Base-by-base conservation (phyloP, 2,797 vertebrate genomes). In the Mus spretus region DNA sequence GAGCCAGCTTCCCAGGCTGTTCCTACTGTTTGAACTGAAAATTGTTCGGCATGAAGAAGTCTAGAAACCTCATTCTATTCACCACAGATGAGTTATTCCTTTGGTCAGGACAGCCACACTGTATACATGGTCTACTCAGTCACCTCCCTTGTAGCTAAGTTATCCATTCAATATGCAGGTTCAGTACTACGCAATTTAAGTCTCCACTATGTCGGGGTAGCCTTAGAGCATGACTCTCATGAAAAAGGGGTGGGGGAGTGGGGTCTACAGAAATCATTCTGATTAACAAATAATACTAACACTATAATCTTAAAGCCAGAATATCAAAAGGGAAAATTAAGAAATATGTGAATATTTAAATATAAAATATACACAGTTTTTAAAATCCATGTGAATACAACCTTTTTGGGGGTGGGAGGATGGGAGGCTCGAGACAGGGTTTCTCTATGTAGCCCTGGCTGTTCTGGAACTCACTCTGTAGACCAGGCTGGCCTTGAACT, bases 271-370 rank as follows among this genome's bases (percentile, higher is more conserved):
- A 92, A 78, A 88, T 89, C 6, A 96, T 78, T 82, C 83, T 77
- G 89, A 44, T 72, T 55, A 72, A 75, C 61, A 78, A 93, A 20
- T 79, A 92, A 65, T 55, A 22, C 7, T 91, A 59, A 87, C 15
- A 84, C 17, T 8, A 79, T 50, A 47, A 47, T 83, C 44, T 80
- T 72, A 87, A 90, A 92, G 77, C 59, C 67, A 89, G 89, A 85
- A 91, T 53, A 86, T 53, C 89, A 90, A 97, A 92, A 80, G 34
- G 12, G 55, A 22, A 89, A 95, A 88, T 26, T 44, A 85, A 84
- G 72, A 91, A 50, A 90, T 34, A 37, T 1, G 26, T 3, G 47
- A 87, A 95, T 55, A 72, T 34, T 87, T 92, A 96, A 92, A n/a
- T 89, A 85, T 22, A 93, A 95, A 91, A 89, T 47, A 84, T 22